Evolutionary conservation across 2,797 vertebrate genomes (phyloP).

Genomic region (Rhadinocentrus ornatus): DNA sequence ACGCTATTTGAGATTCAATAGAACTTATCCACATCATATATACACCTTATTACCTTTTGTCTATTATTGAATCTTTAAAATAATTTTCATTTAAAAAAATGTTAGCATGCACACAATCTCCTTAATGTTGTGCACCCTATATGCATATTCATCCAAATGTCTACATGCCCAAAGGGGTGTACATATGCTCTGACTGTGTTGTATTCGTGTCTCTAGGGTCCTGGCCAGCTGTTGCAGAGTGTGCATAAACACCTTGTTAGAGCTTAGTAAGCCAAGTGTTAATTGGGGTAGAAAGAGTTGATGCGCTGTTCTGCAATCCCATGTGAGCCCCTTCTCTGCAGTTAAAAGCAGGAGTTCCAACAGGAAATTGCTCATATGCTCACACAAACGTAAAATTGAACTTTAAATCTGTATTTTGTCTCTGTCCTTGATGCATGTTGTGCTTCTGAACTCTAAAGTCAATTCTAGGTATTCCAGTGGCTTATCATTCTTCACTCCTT

Average conservation of each 20-base stretch:
- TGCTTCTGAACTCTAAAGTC: conserved; percentile 1
- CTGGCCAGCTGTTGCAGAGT: conserved; percentile 74
- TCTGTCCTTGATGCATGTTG: conserved; percentile 6
- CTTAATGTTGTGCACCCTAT: conserved; percentile 11
- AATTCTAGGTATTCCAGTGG: background rate
- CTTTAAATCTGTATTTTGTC: conserved; percentile 7
- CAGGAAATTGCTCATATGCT: conserved; percentile 17
- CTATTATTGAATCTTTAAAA: background rate
- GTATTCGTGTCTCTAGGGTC: conserved; percentile 42
- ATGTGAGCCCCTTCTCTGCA: conserved; percentile 47
- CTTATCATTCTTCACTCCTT: conserved; percentile 10
- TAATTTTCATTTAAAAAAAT: background rate
- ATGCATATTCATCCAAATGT: conserved; percentile 52
- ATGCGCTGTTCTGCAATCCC: conserved; percentile 62
- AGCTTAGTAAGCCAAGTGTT: conserved; percentile 77
- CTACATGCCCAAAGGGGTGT: conserved; percentile 49
- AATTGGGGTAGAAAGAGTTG: conserved; percentile 81
- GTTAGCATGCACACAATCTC: conserved; percentile 24
- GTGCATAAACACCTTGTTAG: conserved; percentile 83
- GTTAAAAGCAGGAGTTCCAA: conserved; percentile 42
- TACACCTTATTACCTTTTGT: background rate
- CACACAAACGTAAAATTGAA: conserved; percentile 4
- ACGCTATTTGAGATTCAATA: conserved; percentile 5
- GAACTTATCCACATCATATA: background rate
- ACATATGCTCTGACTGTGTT: conserved; percentile 34